These are phyloP conservation scores for Trichonephila clavata DNA, from an alignment of 1,140 invertebrate species.

Conservation along the genomic window DNA sequence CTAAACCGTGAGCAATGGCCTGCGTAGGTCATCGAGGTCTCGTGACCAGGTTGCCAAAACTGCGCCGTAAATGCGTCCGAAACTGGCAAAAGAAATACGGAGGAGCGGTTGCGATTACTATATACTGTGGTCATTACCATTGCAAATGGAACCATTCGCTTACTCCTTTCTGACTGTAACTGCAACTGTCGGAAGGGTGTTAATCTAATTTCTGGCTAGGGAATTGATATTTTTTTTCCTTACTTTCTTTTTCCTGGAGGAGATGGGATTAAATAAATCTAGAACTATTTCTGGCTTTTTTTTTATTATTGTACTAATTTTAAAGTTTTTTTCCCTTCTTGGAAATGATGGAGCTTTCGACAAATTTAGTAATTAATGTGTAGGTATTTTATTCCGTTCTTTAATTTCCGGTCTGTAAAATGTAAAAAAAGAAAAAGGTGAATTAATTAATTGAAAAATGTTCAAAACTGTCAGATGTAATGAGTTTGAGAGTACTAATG, in stretches of 20 bases:
- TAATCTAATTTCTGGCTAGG: constrained; percentile 41
- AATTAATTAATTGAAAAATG: background rate
- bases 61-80: background rate
- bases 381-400: background rate
- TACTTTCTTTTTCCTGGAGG: background rate
- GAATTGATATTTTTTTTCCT: constrained; percentile 10
- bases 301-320: background rate
- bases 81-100: constrained; percentile 29
- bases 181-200: constrained; percentile 43
- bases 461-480: background rate
- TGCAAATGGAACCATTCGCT: constrained; percentile 51
- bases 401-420: background rate
- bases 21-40: background rate
- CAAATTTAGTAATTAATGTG: background rate
- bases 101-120: constrained; percentile 35
- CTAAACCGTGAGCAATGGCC: constrained; percentile 24
- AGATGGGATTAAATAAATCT: background rate
- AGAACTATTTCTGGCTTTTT: background rate
- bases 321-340: background rate
- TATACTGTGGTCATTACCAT: constrained; percentile 44
- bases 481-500: background rate
- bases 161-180: constrained; percentile 25
- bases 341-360: background rate
- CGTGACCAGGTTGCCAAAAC: constrained; percentile 43
- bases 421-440: background rate